Evolutionary conservation across 92 coral and sea anemone genomes (phyloP).

Genomic region (Montipora capitata): DNA sequence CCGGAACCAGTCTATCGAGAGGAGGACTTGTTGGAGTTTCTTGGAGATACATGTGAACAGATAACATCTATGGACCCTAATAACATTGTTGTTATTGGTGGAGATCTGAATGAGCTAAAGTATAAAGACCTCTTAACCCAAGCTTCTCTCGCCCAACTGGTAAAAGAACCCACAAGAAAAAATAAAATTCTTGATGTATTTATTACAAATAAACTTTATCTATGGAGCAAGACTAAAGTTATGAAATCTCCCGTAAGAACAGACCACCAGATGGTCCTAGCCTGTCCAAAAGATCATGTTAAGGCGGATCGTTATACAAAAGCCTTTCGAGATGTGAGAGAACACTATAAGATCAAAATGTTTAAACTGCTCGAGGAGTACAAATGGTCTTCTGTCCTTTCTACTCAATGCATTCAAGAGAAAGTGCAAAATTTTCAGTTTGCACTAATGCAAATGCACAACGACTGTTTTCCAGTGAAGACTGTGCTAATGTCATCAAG

Average conservation of each 20-base stretch:
- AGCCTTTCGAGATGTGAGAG: slow-evolving; percentile 68
- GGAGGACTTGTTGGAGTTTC: no score
- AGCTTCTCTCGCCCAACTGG: slow-evolving; percentile 60
- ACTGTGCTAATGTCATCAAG: slow-evolving; percentile 33
- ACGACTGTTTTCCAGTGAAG: slow-evolving; percentile 41
- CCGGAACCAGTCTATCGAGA: no score
- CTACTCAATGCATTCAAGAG: slow-evolving; percentile 4
- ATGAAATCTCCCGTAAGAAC: slow-evolving; percentile 67
- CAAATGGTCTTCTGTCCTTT: slow-evolving; percentile 28
- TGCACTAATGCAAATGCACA: slow-evolving; percentile 25
- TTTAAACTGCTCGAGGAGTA: slow-evolving; percentile 28
- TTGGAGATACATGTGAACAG: no score
- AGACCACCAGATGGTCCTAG: slow-evolving; percentile 55
- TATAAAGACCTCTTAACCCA: slow-evolving; percentile 49
- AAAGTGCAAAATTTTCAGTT: slow-evolving; percentile 29
- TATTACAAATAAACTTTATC: slow-evolving; percentile 63
- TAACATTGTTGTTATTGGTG: no score
- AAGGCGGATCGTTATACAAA: slow-evolving; percentile 48
- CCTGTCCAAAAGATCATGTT: slow-evolving; percentile 28
- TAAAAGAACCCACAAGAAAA: slow-evolving; percentile 51
- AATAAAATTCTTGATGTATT: slow-evolving; percentile 74
- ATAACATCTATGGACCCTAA: no score
- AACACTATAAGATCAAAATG: slow-evolving; percentile 67
- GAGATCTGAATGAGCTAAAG: no score
- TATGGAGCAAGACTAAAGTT: slow-evolving; percentile 61